phyloP scores from a whole-genome alignment of 2,797 vertebrate genomes.

The Chaetophractus vellerosus region DNA sequence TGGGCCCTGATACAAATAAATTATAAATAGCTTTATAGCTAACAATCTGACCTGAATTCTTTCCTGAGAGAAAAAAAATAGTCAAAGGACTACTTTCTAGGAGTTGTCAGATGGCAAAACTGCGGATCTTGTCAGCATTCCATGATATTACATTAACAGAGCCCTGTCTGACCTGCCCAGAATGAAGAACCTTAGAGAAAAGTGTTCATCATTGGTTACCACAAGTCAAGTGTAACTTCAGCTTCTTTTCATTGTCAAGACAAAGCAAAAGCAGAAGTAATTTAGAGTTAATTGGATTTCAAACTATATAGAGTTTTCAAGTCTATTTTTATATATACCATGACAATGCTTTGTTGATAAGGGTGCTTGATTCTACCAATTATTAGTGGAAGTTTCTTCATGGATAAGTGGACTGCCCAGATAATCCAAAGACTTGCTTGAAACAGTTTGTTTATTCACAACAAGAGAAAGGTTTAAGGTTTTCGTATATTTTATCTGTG shows the following conservation, averaged over 20 bases:
- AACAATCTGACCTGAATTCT: constrained; percentile 28
- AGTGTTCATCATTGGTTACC: background rate
- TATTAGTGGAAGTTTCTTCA: constrained; percentile 6
- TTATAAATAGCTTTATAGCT: constrained; percentile 38
- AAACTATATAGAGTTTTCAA: constrained; percentile 27
- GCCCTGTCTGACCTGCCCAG: background rate
- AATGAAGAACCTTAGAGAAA: background rate
- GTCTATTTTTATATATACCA: background rate
- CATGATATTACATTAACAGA: background rate
- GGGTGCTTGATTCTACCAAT: background rate
- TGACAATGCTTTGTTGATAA: background rate
- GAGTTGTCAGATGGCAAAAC: constrained; percentile 43
- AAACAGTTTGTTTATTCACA: constrained; percentile 12
- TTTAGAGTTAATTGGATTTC: constrained; percentile 46
- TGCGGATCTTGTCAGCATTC: background rate
- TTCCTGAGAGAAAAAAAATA: background rate
- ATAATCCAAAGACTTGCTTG: background rate
- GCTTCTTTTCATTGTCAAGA: constrained; percentile 7
- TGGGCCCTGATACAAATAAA: background rate
- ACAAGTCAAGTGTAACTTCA: background rate
- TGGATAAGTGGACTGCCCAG: background rate
- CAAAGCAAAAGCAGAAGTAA: background rate
- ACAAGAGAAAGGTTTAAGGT: constrained; percentile 21
- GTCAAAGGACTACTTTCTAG: background rate
- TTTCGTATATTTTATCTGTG: constrained; percentile 11